Evolutionary conservation across 2,113 vertebrate genomes (phyloP), one percentile per base, ranked within the genome.

Genomic region (Notarius quadriscutis): DNA sequence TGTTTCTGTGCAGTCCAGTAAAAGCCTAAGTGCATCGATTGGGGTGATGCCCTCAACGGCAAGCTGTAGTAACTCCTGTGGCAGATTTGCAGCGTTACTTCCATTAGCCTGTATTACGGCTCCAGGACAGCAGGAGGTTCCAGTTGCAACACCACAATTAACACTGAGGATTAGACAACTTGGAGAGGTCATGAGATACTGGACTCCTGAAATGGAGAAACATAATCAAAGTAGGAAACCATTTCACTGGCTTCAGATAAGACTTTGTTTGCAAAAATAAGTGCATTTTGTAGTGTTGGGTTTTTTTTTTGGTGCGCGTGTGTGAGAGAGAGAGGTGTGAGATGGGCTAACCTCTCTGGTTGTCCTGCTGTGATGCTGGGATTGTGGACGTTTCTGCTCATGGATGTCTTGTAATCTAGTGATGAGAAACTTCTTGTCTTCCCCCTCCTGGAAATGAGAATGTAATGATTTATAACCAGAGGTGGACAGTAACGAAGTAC

Each of bases 361-460:
- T 87, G 17, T 17, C 20, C 74, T 83, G 74, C 91, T 83, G 55
- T 83, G 92, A 41, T 84, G 90, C 0, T 67, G 12, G 0, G 90
- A 84, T 7, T 15, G 57, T 0, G 89, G 90, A 34, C 89, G 91
- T 89, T 89, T 96, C 81, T 85, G 83, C 78, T 93, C 94, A 0
- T 97, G 97, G 77, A 97, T 30, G 0, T 88, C 87, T 90, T 97
- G 97, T 63, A 99, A 96, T 72, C 91, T 95, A 84, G 94, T 92
- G 89, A 98, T 99, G 25, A 99, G 93, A 82, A 97, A 99, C 71
- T 87, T 92, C 90, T 99, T 99, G 90, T 99, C 97, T 7, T 97
- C 91, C 20, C 97, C 97, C 81, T 99, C 97, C 98, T 99, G 88
- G 88, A 90, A 84, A 71, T 63, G 34, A 27, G 14, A 72, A 87